Percentiles rank a stretch among this genome's conserved stretches.
phyloP scores from a whole-genome alignment of 30 jellyfish, hydroid and myxozoan species.

The Clytia hemisphaerica region DNA sequence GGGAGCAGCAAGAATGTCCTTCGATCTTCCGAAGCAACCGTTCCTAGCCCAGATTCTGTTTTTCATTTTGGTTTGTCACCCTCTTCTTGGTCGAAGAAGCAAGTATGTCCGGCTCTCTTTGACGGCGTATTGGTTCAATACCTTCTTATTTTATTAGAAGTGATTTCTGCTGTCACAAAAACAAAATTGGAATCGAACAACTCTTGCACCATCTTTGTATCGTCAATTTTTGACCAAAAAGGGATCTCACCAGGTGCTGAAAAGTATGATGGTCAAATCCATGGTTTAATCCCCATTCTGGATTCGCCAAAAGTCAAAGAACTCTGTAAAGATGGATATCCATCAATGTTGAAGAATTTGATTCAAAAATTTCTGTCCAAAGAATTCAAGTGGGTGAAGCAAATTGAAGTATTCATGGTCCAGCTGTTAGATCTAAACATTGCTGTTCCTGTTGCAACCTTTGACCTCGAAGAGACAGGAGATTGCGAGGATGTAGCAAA shows the following conservation, averaged over 20 bases:
- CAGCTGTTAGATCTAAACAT: neutral
- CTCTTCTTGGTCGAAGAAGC: neutral
- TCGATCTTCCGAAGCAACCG: neutral
- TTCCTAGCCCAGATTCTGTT: neutral
- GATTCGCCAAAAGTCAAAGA: neutral
- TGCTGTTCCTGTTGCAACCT: neutral
- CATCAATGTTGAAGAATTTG: constrained; percentile 5
- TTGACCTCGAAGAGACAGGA: neutral
- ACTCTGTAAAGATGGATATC: constrained; percentile 6
- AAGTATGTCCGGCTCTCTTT: neutral
- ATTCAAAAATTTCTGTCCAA: neutral
- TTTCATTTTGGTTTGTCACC: neutral
- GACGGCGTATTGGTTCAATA: constrained; percentile 9
- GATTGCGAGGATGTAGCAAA: constrained; percentile 5
- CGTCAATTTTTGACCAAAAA: constrained; percentile 1
- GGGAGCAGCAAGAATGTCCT: neutral
- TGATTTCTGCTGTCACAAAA: constrained; percentile 15
- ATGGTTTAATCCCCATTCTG: constrained; percentile 4
- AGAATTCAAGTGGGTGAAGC: constrained; percentile 16
- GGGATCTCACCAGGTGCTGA: no score
- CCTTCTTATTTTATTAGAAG: neutral
- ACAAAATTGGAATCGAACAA: neutral
- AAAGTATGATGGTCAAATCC: constrained; percentile 11
- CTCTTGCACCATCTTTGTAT: neutral
- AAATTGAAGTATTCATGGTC: constrained; percentile 10